Evolutionary conservation across 2,113 vertebrate genomes (phyloP), one percentile per base, ranked within the genome.

Genomic region (Festucalex cinctus): DNA sequence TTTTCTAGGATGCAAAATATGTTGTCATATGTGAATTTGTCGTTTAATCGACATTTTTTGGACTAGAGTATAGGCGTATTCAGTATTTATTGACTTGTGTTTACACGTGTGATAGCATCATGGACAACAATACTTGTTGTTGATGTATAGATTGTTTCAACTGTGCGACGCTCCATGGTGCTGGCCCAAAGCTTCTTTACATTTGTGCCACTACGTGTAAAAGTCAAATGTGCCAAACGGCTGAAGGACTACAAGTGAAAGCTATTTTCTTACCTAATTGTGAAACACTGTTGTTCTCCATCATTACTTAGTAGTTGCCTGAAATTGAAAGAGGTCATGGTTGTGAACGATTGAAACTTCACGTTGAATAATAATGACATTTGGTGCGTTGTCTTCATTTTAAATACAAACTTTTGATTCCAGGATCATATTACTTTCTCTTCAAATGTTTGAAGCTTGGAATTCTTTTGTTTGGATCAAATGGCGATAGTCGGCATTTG

Each of bases 21-120:
- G 54, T 57, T 51, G 22, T 57, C 26, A 57, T 54, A 24, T 13
- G 58, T 51, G 35, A 68, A 6, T 36, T 10, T 17, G 20, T 65
- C n/a, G 43, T 70, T 69, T 66, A 20, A 63, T 32, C 16, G 60
- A 69, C 53, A 22, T 44, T 49, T 26, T 71, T 51, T 54, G 75
- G 17, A 63, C 46, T 0, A n/a, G n/a, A n/a, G n/a, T n/a, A 14
- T n/a, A 13, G 10, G 36, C 14, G 20, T 63, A 1, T 10, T 66
- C 62, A 69, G 62, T 86, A 86, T 86, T 82, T 86, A 86, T 83
- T 80, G 71, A 58, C n/a, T 14, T 87, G 82, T 36, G 28, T 67
- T 63, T 57, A 35, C 56, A 48, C 58, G 51, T 57, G 56, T n/a
- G 58, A 51, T 22, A 32, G 56, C n/a, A 39, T 43, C 57, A 49